Conservation (phyloP, 2,888 invertebrate genomes). For the Amphipoea lucens region DNA sequence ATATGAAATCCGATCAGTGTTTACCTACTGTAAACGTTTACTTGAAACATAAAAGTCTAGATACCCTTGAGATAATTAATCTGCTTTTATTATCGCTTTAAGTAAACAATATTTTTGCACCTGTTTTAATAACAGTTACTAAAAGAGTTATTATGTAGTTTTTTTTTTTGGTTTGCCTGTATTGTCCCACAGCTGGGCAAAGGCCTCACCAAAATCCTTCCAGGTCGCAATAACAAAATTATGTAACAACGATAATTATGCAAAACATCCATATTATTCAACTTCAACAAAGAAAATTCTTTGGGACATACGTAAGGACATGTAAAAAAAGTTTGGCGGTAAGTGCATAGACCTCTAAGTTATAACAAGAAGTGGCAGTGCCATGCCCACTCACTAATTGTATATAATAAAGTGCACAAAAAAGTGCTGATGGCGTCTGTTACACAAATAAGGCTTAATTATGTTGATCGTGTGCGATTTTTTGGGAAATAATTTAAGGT, state of each 20-base stretch:
- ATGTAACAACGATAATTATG: too few relatives aligned
- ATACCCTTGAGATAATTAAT: slow-evolving; percentile 23
- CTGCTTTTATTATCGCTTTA: slow-evolving; percentile 17
- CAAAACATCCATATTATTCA: neutral
- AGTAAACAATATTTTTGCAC: slow-evolving; percentile 21
- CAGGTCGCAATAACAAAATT: too few relatives aligned
- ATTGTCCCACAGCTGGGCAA: too few relatives aligned
- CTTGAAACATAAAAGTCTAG: slow-evolving; percentile 5
- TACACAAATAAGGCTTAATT: slow-evolving; percentile 22
- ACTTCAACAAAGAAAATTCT: neutral
- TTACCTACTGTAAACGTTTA: neutral
- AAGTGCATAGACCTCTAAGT: slow-evolving; percentile 50
- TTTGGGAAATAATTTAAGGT: neutral
- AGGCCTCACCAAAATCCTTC: too few relatives aligned
- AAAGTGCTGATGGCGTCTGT: slow-evolving; percentile 10
- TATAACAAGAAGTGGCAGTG: slow-evolving; percentile 14
- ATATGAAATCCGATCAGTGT: neutral
- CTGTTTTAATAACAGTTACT: slow-evolving; percentile 22
- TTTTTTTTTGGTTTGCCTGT: too few relatives aligned
- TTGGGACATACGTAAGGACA: neutral
- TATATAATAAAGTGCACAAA: slow-evolving; percentile 20
- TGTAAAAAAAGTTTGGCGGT: slow-evolving; percentile 18
- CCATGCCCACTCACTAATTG: slow-evolving; percentile 39
- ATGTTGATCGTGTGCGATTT: neutral
- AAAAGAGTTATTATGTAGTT: too few relatives aligned